These are phyloP conservation scores for Anguilla obscura DNA, from an alignment of 2,797 vertebrate genomes.

Conservation along the genomic window DNA sequence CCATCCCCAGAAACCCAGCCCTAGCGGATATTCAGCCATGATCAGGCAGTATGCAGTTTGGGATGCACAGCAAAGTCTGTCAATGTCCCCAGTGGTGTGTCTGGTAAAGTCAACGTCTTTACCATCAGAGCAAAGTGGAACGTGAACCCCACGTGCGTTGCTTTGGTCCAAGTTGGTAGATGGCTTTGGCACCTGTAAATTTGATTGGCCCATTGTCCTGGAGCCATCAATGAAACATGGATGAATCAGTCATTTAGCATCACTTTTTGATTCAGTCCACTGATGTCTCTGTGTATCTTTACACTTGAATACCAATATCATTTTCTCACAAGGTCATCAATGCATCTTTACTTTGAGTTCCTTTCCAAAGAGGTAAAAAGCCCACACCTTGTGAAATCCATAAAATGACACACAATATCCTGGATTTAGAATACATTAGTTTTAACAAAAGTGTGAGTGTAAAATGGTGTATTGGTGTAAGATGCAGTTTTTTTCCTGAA, in stretches of 20 bases:
- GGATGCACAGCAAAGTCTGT: neutral
- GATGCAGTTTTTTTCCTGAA: neutral
- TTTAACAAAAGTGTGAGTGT: neutral
- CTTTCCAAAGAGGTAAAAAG: neutral
- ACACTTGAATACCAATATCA: neutral
- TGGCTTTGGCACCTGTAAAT: too few species aligned
- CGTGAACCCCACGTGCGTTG: too few species aligned
- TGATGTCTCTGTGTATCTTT: neutral
- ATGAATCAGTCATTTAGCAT: too few species aligned
- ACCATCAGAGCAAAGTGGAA: too few species aligned
- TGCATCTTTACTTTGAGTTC: neutral
- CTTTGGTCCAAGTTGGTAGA: too few species aligned
- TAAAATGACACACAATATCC: neutral
- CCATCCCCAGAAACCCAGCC: too few species aligned
- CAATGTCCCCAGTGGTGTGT: too few species aligned
- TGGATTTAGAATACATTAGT: neutral
- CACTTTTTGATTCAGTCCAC: too few species aligned
- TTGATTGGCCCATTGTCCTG: too few species aligned
- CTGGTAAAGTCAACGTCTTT: too few species aligned
- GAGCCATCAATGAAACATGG: too few species aligned
- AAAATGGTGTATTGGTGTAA: neutral
- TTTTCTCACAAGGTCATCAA: neutral
- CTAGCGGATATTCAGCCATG: too few species aligned
- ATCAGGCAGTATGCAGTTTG: neutral
- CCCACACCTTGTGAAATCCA: neutral